phyloP scores from a whole-genome alignment of 2,113 vertebrate species.

The Struthidea cinerea region DNA sequence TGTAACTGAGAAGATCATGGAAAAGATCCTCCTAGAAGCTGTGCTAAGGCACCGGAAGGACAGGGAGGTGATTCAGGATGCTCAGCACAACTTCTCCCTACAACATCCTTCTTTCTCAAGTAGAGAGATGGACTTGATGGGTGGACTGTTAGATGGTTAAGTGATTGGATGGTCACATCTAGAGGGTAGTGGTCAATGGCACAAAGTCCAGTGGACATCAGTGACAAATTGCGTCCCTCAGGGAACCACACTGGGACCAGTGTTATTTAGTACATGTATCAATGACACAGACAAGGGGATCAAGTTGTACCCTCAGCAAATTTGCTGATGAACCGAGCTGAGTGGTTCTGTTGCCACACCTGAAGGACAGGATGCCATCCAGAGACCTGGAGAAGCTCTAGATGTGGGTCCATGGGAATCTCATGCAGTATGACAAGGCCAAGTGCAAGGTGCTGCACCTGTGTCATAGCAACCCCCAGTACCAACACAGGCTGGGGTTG shows the following conservation, averaged over 20 bases:
- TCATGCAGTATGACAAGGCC: neutral
- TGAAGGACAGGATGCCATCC: neutral
- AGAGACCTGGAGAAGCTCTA: neutral
- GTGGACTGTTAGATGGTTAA: neutral
- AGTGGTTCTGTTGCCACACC: neutral
- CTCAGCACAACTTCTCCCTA: neutral
- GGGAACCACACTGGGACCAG: neutral
- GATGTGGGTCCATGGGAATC: neutral
- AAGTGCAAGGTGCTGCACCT: neutral
- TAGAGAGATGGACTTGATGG: neutral
- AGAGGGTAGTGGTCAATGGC: neutral
- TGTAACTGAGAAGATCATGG: neutral
- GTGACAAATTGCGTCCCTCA: neutral
- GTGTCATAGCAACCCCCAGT: rapidly evolving
- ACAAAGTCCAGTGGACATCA: neutral
- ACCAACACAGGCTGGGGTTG: neutral
- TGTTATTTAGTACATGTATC: neutral
- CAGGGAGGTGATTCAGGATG: neutral
- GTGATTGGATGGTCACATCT: no score
- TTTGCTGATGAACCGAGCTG: neutral
- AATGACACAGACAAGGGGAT: neutral
- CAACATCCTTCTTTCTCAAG: neutral
- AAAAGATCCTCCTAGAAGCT: neutral
- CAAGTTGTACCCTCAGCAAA: neutral
- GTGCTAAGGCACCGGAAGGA: neutral